Conservation (phyloP, 2,113 vertebrate species). For the Thermophis baileyi region DNA sequence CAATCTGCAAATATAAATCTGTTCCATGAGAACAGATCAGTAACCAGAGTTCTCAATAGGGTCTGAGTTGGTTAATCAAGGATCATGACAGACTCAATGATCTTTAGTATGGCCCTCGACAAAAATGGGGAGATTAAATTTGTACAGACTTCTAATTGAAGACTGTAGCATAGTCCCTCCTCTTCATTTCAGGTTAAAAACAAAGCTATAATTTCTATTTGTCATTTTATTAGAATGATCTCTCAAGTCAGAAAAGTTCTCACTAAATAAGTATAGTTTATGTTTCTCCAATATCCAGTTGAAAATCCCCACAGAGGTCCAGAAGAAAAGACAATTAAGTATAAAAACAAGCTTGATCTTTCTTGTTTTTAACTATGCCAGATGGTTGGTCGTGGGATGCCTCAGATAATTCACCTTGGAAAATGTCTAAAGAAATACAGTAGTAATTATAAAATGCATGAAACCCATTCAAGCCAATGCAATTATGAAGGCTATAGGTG, state of each 20-base stretch:
- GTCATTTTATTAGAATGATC: neutral
- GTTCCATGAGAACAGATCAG: neutral
- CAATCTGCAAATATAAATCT: neutral
- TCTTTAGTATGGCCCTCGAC: neutral
- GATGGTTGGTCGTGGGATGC: neutral
- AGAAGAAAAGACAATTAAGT: neutral
- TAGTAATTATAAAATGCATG: neutral
- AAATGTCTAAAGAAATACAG: neutral
- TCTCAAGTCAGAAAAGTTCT: neutral
- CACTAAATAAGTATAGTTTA: neutral
- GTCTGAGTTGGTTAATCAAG: neutral
- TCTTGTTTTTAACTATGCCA: neutral
- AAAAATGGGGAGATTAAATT: neutral
- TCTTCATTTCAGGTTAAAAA: neutral
- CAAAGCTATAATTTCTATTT: neutral
- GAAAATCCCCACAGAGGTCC: neutral
- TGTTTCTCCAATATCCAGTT: neutral
- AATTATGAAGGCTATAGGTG: neutral
- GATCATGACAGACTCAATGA: neutral
- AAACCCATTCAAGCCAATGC: neutral
- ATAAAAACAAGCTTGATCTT: neutral
- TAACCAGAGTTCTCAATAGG: neutral
- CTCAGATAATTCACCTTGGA: neutral
- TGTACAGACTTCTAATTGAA: neutral
- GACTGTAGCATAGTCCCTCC: neutral